phyloP scores from a whole-genome alignment of 2,888 invertebrate genomes.

The Cryptophagus acutangulus region DNA sequence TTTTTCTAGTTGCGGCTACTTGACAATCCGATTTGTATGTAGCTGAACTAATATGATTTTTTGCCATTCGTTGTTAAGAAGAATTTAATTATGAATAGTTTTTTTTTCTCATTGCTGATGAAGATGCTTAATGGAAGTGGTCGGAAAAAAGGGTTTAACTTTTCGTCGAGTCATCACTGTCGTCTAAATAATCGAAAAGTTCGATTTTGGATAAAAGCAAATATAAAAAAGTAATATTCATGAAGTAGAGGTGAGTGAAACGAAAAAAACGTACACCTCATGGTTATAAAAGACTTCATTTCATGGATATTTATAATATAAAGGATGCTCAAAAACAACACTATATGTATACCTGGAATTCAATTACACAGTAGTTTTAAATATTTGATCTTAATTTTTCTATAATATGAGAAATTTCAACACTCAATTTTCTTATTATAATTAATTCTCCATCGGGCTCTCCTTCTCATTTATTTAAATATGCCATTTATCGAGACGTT shows the following conservation, averaged over 20 bases:
- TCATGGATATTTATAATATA: conserved; percentile 44
- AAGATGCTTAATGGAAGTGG: conserved; percentile 16
- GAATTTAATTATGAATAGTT: background rate
- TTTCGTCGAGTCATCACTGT: conserved; percentile 39
- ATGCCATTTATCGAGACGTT: too few relatives aligned
- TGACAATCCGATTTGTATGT: too few relatives aligned
- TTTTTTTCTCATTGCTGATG: conserved; percentile 9
- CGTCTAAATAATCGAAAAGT: conserved; percentile 37
- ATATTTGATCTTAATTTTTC: conserved; percentile 37
- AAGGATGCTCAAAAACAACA: conserved; percentile 35
- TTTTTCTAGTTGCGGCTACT: too few relatives aligned
- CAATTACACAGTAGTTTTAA: conserved; percentile 38
- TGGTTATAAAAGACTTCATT: conserved; percentile 45
- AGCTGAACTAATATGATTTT: too few relatives aligned
- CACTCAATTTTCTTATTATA: too few relatives aligned
- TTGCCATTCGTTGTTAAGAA: too few relatives aligned
- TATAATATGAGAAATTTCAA: too few relatives aligned
- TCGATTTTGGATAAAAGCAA: conserved; percentile 37
- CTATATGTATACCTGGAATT: conserved; percentile 37
- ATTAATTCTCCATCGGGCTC: conserved; percentile 1
- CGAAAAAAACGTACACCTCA: conserved; percentile 33
- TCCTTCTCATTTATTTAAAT: too few relatives aligned
- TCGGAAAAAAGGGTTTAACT: conserved; percentile 20
- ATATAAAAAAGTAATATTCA: conserved; percentile 39
- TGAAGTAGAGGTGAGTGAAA: too few relatives aligned